Conservation (phyloP, 2,113 vertebrate genomes). For the Anser brachyrhynchus region DNA sequence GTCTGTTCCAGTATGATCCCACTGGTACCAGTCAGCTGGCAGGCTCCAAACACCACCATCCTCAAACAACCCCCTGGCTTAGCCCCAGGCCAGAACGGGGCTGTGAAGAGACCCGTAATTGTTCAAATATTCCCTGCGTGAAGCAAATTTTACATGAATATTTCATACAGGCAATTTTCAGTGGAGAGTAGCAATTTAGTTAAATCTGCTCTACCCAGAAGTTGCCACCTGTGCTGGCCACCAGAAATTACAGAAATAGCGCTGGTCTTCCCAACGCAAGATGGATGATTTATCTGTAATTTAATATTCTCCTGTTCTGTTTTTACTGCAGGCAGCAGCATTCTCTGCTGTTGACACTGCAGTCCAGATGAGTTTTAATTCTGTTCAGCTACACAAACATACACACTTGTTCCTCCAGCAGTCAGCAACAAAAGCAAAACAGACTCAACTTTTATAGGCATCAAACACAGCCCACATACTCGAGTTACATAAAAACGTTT, state of each 20-base stretch:
- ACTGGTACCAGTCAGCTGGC: not conserved
- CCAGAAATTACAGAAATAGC: not conserved
- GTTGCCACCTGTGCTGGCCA: not conserved
- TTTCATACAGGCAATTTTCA: not conserved
- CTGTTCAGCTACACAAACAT: not conserved
- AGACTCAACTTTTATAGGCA: not conserved
- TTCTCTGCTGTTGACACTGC: not conserved
- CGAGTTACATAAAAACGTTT: not conserved
- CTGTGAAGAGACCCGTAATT: not conserved
- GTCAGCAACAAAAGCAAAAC: conserved; percentile 14
- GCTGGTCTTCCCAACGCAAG: not conserved
- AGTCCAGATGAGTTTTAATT: not conserved
- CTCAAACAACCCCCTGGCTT: not conserved
- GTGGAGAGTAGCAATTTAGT: not conserved
- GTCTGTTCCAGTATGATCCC: not conserved
- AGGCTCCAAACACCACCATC: not conserved
- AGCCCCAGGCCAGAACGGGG: not conserved
- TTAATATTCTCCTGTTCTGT: not conserved
- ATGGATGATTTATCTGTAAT: not conserved
- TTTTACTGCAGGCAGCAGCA: not conserved
- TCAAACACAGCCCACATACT: not conserved
- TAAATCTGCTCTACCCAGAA: not conserved
- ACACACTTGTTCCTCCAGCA: not conserved
- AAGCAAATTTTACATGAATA: not conserved
- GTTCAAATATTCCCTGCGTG: not conserved